Evolutionary conservation across 1,140 invertebrate species (phyloP).

Genomic region (Tribolium madens): DNA sequence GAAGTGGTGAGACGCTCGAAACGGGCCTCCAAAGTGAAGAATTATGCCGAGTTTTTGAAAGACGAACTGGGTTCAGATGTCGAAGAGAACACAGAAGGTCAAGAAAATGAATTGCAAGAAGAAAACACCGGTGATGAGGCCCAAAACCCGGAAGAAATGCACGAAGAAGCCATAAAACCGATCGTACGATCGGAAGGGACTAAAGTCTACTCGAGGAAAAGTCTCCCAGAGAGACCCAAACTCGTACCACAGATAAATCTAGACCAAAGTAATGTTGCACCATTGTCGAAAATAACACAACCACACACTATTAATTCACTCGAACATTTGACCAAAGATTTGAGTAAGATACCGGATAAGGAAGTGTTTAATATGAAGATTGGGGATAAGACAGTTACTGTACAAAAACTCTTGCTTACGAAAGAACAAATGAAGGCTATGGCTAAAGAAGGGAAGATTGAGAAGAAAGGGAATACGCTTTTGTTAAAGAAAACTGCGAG

Average conservation of each 20-base stretch:
- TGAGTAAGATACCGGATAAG: slow-evolving; percentile 56
- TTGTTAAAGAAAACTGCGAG: slow-evolving; percentile 9
- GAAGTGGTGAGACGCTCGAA: slow-evolving; percentile 51
- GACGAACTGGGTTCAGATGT: slow-evolving; percentile 58
- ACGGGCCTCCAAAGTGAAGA: slow-evolving; percentile 50
- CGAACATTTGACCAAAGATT: slow-evolving; percentile 46
- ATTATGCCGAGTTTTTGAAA: slow-evolving; percentile 57
- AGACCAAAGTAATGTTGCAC: slow-evolving; percentile 19
- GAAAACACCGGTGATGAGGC: neutral
- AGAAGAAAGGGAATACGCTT: slow-evolving; percentile 21
- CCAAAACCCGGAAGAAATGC: neutral
- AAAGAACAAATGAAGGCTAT: slow-evolving; percentile 73
- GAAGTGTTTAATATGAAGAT: slow-evolving; percentile 69
- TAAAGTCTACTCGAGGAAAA: slow-evolving; percentile 61
- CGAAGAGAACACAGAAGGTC: slow-evolving; percentile 47
- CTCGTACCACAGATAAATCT: slow-evolving; percentile 19
- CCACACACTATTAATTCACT: slow-evolving; percentile 47
- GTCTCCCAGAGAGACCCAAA: slow-evolving; percentile 46
- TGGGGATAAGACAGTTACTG: slow-evolving; percentile 70
- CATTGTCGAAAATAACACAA: slow-evolving; percentile 56
- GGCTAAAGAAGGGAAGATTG: slow-evolving; percentile 69
- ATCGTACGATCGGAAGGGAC: slow-evolving; percentile 62
- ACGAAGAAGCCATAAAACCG: slow-evolving; percentile 59
- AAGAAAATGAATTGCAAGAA: slow-evolving; percentile 31
- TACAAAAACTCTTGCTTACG: slow-evolving; percentile 73